Evolutionary conservation across 2,888 invertebrate genomes (phyloP), one percentile per base, ranked within the genome.

Genomic region (Hipparchia sbordonii): DNA sequence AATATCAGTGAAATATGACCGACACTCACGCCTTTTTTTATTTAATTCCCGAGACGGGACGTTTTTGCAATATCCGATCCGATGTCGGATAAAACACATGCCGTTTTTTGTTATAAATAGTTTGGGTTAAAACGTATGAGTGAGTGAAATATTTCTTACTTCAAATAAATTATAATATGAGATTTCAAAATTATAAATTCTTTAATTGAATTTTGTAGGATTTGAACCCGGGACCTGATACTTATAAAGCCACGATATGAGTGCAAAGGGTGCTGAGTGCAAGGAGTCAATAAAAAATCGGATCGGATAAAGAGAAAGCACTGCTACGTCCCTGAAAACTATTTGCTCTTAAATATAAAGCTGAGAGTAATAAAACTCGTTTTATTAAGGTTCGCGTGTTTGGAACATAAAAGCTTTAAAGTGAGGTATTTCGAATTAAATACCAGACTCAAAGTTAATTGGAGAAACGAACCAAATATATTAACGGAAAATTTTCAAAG

Each of bases 401-500:
- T n/a, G 61, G 45, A 12, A 45, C 61, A 6, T 61, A 61, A 61
- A n/a, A 1, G 12, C 45, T 45, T 61, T 45, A 45, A 61, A 61
- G n/a, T 46, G n/a, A 61, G 46, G 61, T 45, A 51, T 33, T 65
- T 9, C 3, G 9, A 9, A 71, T 71, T 65, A 10, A 51, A 66
- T 48, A 39, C 70, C 23, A 6, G 46, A 33, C 57, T 57, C 7
- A 57, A 57, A 57, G 57, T 57, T 57, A 57, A 57, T 57, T 23
- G 57, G 57, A 57, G 13, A 23, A 57, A 57, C 57, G 57, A 8
- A 57, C 57, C 57, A 6, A 57, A 13, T 23, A 23, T 57, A 57
- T 57, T 57, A 51, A 59, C 23, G 72, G 74, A 70, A 75, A 46
- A 59, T 46, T 67, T 66, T 54, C 59, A 62, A 56, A 56, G 56